Evolutionary conservation across 2,888 invertebrate species (phyloP).

Genomic region (Anthophora plumipes): DNA sequence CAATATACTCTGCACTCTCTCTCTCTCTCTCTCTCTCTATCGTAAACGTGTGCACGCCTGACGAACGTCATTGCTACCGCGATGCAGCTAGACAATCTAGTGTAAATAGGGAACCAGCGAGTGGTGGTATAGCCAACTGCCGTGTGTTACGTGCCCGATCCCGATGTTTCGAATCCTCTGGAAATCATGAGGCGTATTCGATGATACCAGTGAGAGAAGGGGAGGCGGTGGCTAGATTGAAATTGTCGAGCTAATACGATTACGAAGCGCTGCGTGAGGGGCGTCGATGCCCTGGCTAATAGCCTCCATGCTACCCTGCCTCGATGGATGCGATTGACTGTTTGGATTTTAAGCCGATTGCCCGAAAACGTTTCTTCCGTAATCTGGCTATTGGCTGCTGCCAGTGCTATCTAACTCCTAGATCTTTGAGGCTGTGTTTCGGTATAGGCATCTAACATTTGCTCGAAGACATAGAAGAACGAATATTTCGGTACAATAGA

Average conservation of each 20-base stretch:
- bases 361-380: conserved; percentile 28
- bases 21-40: conserved; percentile 2
- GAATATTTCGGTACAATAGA: too few relatives aligned
- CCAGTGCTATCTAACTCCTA: background rate
- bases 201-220: conserved; percentile 22
- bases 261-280: conserved; percentile 8
- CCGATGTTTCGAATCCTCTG: conserved; percentile 10
- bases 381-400: background rate
- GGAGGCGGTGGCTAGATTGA: conserved; percentile 26
- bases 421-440: background rate
- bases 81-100: conserved; percentile 44
- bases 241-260: conserved; percentile 47
- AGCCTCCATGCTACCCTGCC: background rate
- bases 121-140: background rate
- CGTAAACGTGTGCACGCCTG: background rate
- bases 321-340: conserved; percentile 20
- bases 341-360: conserved; percentile 40
- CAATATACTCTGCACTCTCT: background rate
- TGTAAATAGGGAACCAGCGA: conserved; percentile 41
- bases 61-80: conserved; percentile 34
- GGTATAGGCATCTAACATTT: too few relatives aligned
- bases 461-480: too few relatives aligned
- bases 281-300: conserved; percentile 15
- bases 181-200: conserved; percentile 37
- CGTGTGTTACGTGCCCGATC: conserved; percentile 35